A percentile compares a stretch with the other conserved stretches of the same genome.
phyloP scores from a whole-genome alignment of 1,140 invertebrate genomes.

The Hyles euphorbiae region DNA sequence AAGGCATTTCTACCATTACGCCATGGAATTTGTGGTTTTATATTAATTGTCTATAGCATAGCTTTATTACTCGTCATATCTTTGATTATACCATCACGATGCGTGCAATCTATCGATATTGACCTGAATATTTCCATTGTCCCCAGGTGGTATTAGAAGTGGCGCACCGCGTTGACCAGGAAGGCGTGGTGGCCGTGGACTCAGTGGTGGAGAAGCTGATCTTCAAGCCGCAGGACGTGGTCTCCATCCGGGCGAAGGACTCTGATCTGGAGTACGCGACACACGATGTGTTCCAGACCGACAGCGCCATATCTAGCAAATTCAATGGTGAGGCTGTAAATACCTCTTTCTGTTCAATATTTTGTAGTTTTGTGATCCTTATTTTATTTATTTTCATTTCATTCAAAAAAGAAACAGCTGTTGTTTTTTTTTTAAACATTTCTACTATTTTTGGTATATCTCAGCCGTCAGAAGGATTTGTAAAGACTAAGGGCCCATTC shows the following conservation, averaged over 20 bases:
- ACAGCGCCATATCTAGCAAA: conserved; percentile 82
- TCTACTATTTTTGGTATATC: no score
- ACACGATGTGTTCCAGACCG: conserved; percentile 89
- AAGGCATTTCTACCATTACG: no score
- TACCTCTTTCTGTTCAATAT: neutral
- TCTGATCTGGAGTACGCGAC: conserved; percentile 92
- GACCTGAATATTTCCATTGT: conserved; percentile 5
- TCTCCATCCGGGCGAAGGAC: conserved; percentile 86
- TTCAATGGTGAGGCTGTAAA: conserved; percentile 75
- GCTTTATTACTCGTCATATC: no score
- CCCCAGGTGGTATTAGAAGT: conserved; percentile 86
- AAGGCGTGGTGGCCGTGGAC: conserved; percentile 79
- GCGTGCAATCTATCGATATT: neutral
- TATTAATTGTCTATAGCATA: no score
- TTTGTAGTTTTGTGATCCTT: no score
- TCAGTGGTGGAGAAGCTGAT: conserved; percentile 88
- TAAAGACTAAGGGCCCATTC: no score
- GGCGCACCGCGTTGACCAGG: conserved; percentile 86
- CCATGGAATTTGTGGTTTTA: no score
- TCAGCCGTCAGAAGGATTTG: no score
- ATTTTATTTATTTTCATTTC: no score
- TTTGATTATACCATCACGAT: no score
- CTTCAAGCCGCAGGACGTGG: conserved; percentile 88
- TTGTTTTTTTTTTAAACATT: no score
- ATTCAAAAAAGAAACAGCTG: no score